These are phyloP conservation scores for Pandion haliaetus DNA, from an alignment of 2,113 vertebrate species.

Conservation along the genomic window DNA sequence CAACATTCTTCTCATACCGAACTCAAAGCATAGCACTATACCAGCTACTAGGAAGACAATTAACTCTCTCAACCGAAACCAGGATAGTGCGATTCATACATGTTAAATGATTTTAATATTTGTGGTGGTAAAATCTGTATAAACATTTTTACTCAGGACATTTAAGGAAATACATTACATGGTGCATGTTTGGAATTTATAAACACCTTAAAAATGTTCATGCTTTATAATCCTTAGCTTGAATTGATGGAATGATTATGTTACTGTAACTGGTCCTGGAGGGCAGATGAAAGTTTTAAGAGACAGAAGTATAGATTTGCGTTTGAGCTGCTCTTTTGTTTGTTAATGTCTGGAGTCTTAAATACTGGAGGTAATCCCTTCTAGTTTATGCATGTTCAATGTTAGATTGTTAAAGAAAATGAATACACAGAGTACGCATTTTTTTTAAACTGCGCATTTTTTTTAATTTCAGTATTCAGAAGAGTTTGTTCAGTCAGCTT, in stretches of 20 bases:
- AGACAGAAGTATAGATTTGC: background rate
- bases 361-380: background rate
- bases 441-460: background rate
- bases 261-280: background rate
- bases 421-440: background rate
- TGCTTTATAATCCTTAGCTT: background rate
- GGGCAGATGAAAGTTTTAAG: background rate
- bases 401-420: background rate
- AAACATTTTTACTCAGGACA: background rate
- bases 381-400: background rate
- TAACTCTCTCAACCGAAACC: too few relatives aligned
- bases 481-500: constrained; percentile 81
- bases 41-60: too few relatives aligned
- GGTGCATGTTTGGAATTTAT: background rate
- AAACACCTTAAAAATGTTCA: background rate
- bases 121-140: background rate
- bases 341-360: background rate
- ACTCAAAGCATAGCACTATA: too few relatives aligned
- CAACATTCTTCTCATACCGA: too few relatives aligned
- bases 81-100: background rate
- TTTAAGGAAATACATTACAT: background rate
- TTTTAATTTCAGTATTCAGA: constrained; percentile 72
- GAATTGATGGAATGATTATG: background rate
- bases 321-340: background rate
- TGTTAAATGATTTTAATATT: background rate